Conservation (phyloP, 2,888 invertebrate species). For the Diloba caeruleocephala region DNA sequence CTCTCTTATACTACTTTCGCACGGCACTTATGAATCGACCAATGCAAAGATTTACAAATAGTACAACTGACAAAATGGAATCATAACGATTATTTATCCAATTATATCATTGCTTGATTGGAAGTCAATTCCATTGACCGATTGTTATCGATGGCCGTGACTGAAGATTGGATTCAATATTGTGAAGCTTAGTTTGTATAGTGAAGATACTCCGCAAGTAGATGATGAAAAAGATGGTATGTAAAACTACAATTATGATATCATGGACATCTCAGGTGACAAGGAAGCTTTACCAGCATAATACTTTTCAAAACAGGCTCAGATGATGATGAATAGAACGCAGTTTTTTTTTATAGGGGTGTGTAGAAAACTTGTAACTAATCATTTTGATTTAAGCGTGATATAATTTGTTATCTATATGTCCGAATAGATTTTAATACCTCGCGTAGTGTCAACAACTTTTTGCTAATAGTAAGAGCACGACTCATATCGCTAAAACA, state of each 20-base stretch:
- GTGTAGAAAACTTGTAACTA: no score
- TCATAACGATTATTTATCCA: constrained; percentile 41
- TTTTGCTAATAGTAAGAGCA: constrained; percentile 13
- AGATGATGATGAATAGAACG: no score
- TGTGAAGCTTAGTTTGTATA: constrained; percentile 1
- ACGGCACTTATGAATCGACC: constrained; percentile 45
- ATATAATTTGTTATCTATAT: no score
- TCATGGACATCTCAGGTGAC: no score
- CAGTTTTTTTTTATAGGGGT: no score
- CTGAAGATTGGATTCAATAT: constrained; percentile 9
- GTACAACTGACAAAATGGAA: constrained; percentile 53
- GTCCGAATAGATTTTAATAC: background rate
- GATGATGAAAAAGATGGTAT: background rate
- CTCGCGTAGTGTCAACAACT: constrained; percentile 1
- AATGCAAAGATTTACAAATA: constrained; percentile 49
- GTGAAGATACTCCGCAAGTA: background rate
- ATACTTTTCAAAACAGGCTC: no score
- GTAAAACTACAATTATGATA: no score
- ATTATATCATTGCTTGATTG: constrained; percentile 36
- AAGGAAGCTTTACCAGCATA: no score
- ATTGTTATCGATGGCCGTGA: constrained; percentile 31
- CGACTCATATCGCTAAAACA: constrained; percentile 13
- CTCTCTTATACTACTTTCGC: constrained; percentile 54
- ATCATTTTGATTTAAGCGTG: no score
- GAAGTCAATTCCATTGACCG: constrained; percentile 43